phyloP scores from a whole-genome alignment of 2,888 invertebrate genomes.

The Drosophila picticornis region DNA sequence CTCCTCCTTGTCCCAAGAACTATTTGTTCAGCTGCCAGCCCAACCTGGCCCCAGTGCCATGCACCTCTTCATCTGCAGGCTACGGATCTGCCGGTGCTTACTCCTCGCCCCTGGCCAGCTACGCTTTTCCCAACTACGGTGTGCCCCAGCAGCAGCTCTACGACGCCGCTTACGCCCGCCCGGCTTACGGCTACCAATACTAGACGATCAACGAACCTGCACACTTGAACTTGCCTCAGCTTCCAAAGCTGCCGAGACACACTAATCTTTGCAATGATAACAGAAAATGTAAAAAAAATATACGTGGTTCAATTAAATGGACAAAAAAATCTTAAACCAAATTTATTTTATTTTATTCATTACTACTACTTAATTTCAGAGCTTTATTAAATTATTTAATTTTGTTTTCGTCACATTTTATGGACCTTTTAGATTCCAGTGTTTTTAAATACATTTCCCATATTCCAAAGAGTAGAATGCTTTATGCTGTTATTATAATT shows the following conservation, averaged over 20 bases:
- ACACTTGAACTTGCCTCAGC: constrained; percentile 18
- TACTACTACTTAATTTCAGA: not conserved
- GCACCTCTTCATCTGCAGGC: constrained; percentile 63
- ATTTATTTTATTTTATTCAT: constrained; percentile 3
- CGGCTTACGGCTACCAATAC: constrained; percentile 63
- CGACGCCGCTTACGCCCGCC: constrained; percentile 59
- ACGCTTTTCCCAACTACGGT: constrained; percentile 66
- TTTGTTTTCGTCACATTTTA: not conserved
- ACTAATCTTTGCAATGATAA: constrained; percentile 31
- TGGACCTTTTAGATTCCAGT: not conserved
- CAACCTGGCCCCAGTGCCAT: constrained; percentile 77
- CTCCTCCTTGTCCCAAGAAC: constrained; percentile 80
- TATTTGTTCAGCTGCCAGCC: constrained; percentile 81
- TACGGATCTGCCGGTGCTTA: constrained; percentile 78
- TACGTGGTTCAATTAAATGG: constrained; percentile 47
- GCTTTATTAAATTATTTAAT: not conserved
- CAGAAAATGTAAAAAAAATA: constrained; percentile 59
- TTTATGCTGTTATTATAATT: not conserved
- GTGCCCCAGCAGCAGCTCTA: constrained; percentile 67
- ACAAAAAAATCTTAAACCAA: not conserved
- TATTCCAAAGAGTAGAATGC: not conserved
- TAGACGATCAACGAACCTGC: constrained; percentile 33
- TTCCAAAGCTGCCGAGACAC: constrained; percentile 33
- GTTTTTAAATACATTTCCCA: no score
- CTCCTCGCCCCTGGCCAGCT: constrained; percentile 75